Percentiles rank a stretch among this genome's conserved stretches.
Conservation (phyloP, 2,113 vertebrate species). For the Melospiza georgiana region DNA sequence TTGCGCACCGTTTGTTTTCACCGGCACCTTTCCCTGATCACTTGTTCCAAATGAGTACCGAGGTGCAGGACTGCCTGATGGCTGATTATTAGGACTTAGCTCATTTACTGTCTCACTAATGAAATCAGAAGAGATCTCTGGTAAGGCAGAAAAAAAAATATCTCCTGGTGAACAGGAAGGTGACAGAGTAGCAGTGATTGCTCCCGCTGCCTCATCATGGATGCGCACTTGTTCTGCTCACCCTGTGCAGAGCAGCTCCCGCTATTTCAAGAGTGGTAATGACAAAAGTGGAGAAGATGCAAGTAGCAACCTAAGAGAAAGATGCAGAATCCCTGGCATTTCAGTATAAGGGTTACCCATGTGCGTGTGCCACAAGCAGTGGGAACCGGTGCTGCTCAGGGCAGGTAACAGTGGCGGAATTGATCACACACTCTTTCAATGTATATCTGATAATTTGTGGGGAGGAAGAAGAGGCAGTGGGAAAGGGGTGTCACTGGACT, state of each 20-base stretch:
- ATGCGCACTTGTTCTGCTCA: neutral
- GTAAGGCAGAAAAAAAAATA: neutral
- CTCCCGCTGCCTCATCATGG: neutral
- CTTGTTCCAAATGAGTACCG: neutral
- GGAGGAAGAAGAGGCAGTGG: neutral
- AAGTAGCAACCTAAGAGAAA: neutral
- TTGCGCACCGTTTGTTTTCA: accelerated
- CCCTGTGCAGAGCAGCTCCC: neutral
- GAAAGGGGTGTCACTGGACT: neutral
- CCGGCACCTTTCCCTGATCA: neutral
- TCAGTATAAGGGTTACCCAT: neutral
- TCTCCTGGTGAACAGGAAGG: neutral
- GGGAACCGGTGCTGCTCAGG: neutral
- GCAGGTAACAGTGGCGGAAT: neutral
- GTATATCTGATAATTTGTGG: neutral
- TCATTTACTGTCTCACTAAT: neutral
- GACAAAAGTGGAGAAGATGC: neutral
- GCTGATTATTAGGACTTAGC: neutral
- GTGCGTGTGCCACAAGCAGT: neutral
- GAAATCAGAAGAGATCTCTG: neutral
- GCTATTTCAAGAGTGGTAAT: neutral
- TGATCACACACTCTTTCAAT: neutral
- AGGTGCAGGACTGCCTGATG: neutral
- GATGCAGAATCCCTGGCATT: neutral
- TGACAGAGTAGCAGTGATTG: neutral